phyloP scores from a whole-genome alignment of 2,888 invertebrate genomes.

The Neuroscelio doddi region DNA sequence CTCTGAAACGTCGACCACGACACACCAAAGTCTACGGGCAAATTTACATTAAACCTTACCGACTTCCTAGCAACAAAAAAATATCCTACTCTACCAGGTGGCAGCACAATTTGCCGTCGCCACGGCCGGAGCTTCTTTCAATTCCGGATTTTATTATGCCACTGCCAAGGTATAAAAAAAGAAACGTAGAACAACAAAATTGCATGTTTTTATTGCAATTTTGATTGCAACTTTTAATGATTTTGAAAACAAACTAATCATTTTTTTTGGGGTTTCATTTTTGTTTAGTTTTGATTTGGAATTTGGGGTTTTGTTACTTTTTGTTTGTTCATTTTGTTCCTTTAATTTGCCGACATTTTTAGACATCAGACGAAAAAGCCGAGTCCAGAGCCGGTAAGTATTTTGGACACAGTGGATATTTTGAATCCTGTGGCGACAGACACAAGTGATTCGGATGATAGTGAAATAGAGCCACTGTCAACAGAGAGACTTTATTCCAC shows the following conservation, averaged over 20 bases:
- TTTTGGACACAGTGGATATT: constrained; percentile 61
- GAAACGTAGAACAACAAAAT: too few relatives aligned
- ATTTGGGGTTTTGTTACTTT: constrained; percentile 24
- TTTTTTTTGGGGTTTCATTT: constrained; percentile 18
- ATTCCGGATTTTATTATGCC: constrained; percentile 77
- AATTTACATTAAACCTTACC: constrained; percentile 82
- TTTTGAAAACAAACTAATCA: constrained; percentile 6
- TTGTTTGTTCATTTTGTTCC: constrained; percentile 24
- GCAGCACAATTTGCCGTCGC: constrained; percentile 81
- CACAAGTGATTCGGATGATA: constrained; percentile 75
- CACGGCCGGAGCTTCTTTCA: constrained; percentile 77
- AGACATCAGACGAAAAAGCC: constrained; percentile 57
- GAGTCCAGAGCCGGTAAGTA: constrained; percentile 64
- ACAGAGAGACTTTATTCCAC: constrained; percentile 80
- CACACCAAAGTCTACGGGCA: constrained; percentile 87
- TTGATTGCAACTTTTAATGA: not conserved
- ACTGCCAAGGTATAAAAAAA: constrained; percentile 73
- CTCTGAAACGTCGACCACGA: constrained; percentile 86
- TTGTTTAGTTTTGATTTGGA: constrained; percentile 21
- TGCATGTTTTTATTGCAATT: too few relatives aligned
- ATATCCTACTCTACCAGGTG: constrained; percentile 77
- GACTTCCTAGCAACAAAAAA: constrained; percentile 82
- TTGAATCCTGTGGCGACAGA: constrained; percentile 71
- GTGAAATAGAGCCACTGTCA: constrained; percentile 75
- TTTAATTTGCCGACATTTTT: constrained; percentile 30